Percentiles rank a stretch among this genome's conserved stretches.
Conservation (phyloP, 37 sponge, comb jelly and placozoan genomes). For the Oscarella lobularis region DNA sequence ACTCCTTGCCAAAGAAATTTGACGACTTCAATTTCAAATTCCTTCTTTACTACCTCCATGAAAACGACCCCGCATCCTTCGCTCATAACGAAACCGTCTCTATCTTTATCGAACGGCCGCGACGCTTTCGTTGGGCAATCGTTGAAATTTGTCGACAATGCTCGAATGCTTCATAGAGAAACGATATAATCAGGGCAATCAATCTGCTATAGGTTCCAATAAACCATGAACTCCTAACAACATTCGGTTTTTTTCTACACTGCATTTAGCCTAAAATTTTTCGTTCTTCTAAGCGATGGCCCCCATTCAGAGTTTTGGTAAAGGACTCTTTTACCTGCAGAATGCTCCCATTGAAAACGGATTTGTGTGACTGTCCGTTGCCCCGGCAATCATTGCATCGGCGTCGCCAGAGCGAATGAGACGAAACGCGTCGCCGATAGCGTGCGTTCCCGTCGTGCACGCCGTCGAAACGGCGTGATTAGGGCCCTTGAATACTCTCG, state of each 20-base stretch:
- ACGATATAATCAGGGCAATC: no score
- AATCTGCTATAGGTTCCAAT: no score
- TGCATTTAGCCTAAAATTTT: no score
- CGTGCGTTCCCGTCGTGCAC: constrained; percentile 75
- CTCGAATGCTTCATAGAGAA: not conserved
- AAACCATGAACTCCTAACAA: no score
- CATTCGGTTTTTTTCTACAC: no score
- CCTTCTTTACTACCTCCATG: no score
- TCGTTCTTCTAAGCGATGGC: no score
- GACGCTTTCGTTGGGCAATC: constrained; percentile 49
- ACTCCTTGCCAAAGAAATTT: no score
- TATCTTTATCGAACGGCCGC: constrained; percentile 76
- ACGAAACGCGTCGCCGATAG: constrained; percentile 63
- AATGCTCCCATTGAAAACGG: constrained; percentile 66
- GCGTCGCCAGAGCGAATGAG: constrained; percentile 52
- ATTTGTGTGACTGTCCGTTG: constrained; percentile 37
- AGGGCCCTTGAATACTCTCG: constrained; percentile 37
- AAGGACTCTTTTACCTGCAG: no score
- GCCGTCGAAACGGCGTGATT: constrained; percentile 79
- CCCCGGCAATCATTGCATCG: constrained; percentile 79
- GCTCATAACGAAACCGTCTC: constrained; percentile 90
- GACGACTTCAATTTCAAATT: no score
- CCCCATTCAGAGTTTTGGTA: no score
- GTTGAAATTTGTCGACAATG: constrained; percentile 56
- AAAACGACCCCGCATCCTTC: constrained; percentile 40